Base-by-base conservation (phyloP, 2,113 vertebrate species). In the Stictonetta naevosa region DNA sequence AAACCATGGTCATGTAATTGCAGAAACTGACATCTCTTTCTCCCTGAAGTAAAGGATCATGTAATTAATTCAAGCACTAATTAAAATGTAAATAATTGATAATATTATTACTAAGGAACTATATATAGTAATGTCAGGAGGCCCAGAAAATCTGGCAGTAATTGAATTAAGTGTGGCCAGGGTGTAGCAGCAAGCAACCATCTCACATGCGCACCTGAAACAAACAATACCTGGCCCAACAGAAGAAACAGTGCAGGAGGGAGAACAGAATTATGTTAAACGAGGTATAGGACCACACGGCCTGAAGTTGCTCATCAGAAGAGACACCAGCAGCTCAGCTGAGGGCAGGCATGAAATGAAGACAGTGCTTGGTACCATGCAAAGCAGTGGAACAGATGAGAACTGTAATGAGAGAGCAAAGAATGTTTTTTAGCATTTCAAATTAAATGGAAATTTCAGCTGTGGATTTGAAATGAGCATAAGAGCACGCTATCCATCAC, bases 11-110 rank as follows among this genome's bases (percentile, higher is more conserved):
- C 88, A 79, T 14, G n/a, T 11, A 86, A 64, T 10, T 58, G 67
- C 42, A 58, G 53, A 84, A 95, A 69, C 44, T 0, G 8, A 86
- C 52, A 56, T 90, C 31, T 75, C 56, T 73, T 68, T 76, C 44
- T n/a, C n/a, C 34, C 40, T 53, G 71, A 38, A 91, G 62, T 86
- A 92, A 93, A 91, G 66, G 78, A 86, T 68, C 42, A 21, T 53
- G 64, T 88, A 92, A 95, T 94, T 84, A 94, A 84, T n/a, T 36
- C 40, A 92, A 86, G 36, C 34, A 28, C 42, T 92, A 97, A 97
- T 93, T 94, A 88, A 72, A 94, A 86, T 84, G 56, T 94, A 89
- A 96, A 96, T 93, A 96, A 89, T 90, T 96, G 74, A 96, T 86
- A 90, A 64, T 75, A 84, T 86, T 92, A 63, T 92, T 86, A 82